phyloP scores from a whole-genome alignment of 2,113 vertebrate genomes.

The Megaceryle maxima region DNA sequence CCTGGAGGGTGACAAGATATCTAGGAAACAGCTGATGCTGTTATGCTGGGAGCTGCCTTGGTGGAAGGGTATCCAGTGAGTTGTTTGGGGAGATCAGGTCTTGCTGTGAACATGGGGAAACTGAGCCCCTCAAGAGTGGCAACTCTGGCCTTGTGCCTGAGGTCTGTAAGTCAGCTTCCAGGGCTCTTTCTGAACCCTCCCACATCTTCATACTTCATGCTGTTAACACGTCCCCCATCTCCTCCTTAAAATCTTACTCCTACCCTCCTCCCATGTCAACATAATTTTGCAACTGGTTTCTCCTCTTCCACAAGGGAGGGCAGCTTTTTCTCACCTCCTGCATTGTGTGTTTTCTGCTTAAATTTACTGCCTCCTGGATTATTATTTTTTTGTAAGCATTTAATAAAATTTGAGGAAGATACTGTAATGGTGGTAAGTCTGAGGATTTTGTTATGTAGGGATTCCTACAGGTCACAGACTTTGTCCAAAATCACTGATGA shows the following conservation, averaged over 20 bases:
- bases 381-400: constrained; percentile 49
- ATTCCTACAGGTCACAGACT: background rate
- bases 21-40: background rate
- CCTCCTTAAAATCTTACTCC: background rate
- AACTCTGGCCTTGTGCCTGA: background rate
- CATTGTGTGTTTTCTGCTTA: constrained; percentile 45
- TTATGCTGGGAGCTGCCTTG: background rate
- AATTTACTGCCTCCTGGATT: background rate
- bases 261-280: background rate
- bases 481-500: background rate
- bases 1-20: background rate
- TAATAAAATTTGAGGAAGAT: constrained; percentile 64
- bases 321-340: background rate
- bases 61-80: background rate
- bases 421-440: background rate
- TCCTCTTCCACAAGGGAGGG: background rate
- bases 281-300: constrained; percentile 2
- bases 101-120: background rate
- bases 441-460: background rate
- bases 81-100: background rate
- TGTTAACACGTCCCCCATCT: background rate
- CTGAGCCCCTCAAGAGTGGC: background rate
- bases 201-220: background rate
- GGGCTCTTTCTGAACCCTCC: background rate
- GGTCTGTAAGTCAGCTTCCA: background rate